Conservation (phyloP, 2,888 invertebrate species). For the Dendrolimus pini region DNA sequence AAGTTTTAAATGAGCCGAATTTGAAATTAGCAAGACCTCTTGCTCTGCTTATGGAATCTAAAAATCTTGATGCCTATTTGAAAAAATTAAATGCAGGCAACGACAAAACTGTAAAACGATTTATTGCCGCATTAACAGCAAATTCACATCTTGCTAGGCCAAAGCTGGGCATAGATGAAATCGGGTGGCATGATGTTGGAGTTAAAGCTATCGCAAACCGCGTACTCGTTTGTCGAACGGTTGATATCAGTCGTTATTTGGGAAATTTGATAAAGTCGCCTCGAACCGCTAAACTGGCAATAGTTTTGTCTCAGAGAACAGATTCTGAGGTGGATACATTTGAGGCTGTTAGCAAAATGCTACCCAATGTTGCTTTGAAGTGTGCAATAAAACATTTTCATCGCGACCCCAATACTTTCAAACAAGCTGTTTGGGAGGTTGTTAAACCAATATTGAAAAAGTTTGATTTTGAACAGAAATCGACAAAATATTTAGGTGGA, state of each 20-base stretch:
- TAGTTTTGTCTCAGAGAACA: constrained; percentile 28
- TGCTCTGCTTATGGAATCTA: background rate
- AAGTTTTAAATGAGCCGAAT: constrained; percentile 5
- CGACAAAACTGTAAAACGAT: constrained; percentile 10
- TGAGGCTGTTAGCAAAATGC: constrained; percentile 18
- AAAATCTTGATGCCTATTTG: background rate
- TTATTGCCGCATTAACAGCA: constrained; percentile 30
- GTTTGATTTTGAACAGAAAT: background rate
- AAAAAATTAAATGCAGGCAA: constrained; percentile 7
- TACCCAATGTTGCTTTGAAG: constrained; percentile 32
- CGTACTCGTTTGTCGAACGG: constrained; percentile 24
- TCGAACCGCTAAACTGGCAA: constrained; percentile 29
- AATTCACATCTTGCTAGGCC: constrained; percentile 35
- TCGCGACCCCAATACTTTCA: background rate
- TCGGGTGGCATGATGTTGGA: constrained; percentile 29
- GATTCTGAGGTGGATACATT: constrained; percentile 20
- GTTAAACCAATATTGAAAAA: background rate
- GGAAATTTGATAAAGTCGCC: constrained; percentile 25
- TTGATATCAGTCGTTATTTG: constrained; percentile 20
- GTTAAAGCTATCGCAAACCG: constrained; percentile 39
- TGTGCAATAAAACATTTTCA: constrained; percentile 17
- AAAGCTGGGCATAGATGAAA: constrained; percentile 22
- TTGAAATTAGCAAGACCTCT: constrained; percentile 14
- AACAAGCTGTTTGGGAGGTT: background rate
- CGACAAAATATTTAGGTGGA: background rate